Evolutionary conservation across 2,113 vertebrate genomes (phyloP), one percentile per base, ranked within the genome.

Genomic region (Lipophrys pholis): DNA sequence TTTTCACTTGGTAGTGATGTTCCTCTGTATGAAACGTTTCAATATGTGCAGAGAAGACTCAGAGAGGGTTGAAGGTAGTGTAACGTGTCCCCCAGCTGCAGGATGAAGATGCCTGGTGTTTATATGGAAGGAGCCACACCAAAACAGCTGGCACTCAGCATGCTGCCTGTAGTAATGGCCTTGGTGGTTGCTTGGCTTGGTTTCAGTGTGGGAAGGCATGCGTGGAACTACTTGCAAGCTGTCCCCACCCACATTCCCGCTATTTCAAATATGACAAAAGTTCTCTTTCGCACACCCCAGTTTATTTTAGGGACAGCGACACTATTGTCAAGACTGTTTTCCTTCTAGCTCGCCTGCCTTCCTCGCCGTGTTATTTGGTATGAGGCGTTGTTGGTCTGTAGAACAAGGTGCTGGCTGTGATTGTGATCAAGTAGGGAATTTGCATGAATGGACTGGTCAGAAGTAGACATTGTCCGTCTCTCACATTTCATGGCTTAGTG

Each of bases 191-290:
- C 17, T 69, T 60, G 52, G 65, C 63, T 69, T 64, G 76, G 68
- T 64, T 72, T 48, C 56, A 51, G 42, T 70, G 72, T 74, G 57
- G 68, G 69, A 78, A 85, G 84, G 83, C 78, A 82, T 86, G 81
- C 8, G 15, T 84, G 86, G 82, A 92, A 89, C 87, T 73, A 87
- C 58, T 62, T 50, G 61, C 66, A 67, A 15, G 55, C 78, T 36
- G 52, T 62, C 68, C 78, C 54, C 82, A 84, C 82, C 82, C 79
- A 83, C 82, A 72, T 60, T 36, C 43, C 64, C 79, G 77, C 78
- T 51, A 62, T 76, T 68, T 78, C 43, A 82, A 89, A 84, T 38
- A 72, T 78, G 80, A 84, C 72, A 81, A 65, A 86, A 66, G 58
- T 69, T 80, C 46, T 55, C 50, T 42, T 68, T 52, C 70, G 54